Base-by-base conservation (phyloP, 2,888 invertebrate species). In the Adelognathus sp. region DNA sequence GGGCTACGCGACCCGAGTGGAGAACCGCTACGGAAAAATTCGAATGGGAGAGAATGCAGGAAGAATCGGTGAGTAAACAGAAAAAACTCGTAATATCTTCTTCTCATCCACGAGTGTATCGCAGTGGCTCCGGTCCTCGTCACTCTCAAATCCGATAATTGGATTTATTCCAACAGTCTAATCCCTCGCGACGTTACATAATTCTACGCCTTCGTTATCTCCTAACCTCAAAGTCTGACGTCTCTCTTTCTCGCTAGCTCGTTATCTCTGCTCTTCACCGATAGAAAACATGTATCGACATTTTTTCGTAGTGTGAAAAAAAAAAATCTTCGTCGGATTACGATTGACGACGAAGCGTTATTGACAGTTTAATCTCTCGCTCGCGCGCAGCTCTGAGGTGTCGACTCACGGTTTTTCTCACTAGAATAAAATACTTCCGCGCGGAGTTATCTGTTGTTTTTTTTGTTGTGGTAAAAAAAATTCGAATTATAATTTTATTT, bases 41-140 rank as follows among this genome's bases (percentile, higher is more conserved):
- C 67, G 66, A 66, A 82, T 83, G 72, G 60, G 79, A 86, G 73
- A 88, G 85, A 81, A 88, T 88, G 86, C 84, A 87, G 83, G 83
- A 85, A 80, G 84, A 86, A 80, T 84, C 85, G 82, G 86, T 83
- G 41, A 85, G 86, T 83, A 24, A 14, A 41, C 21, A 36, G n/a
- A 1, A 4, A 7, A 41, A 29, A 27, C 41, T 27, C 33, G 24
- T 54, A n/a, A n/a, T n/a, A n/a, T n/a, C n/a, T 24, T 50, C 50
- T 7, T 39, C 36, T 18, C 50, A 50, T 16, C 27, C 3, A 63
- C 41, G 24, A 29, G 7, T 29, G 27, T n/a, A 18, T 64, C 21
- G 14, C 21, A 24, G 24, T 18, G 11, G 14, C 54, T 36, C 58
- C 41, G 39, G 33, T 24, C 24, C n/a, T 3, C 6, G 24, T 60